Evolutionary conservation across 2,888 invertebrate species (phyloP), one percentile per base, ranked within the genome.

Genomic region (Drosophila niveifrons): DNA sequence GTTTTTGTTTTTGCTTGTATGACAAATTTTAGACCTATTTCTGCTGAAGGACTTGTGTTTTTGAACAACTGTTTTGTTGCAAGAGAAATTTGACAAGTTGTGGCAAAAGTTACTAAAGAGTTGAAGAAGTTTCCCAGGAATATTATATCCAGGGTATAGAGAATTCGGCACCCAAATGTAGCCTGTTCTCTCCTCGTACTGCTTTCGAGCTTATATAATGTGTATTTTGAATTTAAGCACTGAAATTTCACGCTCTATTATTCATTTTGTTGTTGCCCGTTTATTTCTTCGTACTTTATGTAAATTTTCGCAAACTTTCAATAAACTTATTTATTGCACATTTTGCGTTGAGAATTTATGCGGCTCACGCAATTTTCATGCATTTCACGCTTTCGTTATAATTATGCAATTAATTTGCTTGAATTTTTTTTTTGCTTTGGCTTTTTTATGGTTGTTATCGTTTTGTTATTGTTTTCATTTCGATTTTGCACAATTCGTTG

Each of bases 261-360:
- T 62, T 56, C 31, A 55, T 58, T 75, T 44, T 10, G 41, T 61
- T 50, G 28, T 44, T 57, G 50, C 23, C 23, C 23, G 23, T 52
- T 36, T 18, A n/a, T 36, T 18, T 59, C 50, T 39, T 18, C 52
- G 7, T 17, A 3, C 18, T 55, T 29, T 53, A 53, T 41, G 41
- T 17, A 29, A 29, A 44, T 46, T 56, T 44, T 36, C n/a, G 36
- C 9, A 9, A 56, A 70, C 66, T 78, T 66, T 51, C 53, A 67
- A 50, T 66, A 55, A 66, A 70, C 65, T 69, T 72, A 81, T 78
- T 75, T 65, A 67, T 78, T 74, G 69, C 64, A 66, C 69, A 66
- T 50, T 63, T 72, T 63, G 65, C 57, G 66, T 31, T 66, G 76
- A 84, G 88, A 84, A 87, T 84, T 84, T 78, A 84, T 84, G 79